Percentiles rank a stretch among this genome's conserved stretches.
phyloP scores from a whole-genome alignment of 2,888 invertebrate genomes.

The Dolomedes plantarius region DNA sequence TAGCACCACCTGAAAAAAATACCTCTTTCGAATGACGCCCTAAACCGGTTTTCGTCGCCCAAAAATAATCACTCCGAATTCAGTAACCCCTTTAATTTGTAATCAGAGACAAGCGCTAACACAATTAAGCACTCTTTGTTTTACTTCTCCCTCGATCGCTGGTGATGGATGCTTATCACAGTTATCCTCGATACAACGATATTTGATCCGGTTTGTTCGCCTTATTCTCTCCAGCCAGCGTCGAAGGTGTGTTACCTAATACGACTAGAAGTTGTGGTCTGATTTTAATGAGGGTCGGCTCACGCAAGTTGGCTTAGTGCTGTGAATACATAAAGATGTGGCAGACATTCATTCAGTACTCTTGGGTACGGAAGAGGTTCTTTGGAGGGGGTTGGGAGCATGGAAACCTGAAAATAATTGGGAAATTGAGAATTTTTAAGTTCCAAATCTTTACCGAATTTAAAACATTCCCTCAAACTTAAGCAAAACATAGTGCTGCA shows the following conservation, averaged over 20 bases:
- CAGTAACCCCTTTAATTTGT: constrained; percentile 27
- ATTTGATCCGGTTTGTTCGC: constrained; percentile 53
- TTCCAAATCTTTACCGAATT: no score
- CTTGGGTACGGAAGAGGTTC: no score
- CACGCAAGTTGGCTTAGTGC: not conserved
- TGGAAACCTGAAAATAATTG: no score
- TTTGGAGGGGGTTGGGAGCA: no score
- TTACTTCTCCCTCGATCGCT: constrained; percentile 7
- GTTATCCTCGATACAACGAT: constrained; percentile 41
- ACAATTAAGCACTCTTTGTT: constrained; percentile 47
- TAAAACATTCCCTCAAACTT: no score
- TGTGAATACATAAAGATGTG: no score
- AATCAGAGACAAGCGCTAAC: constrained; percentile 52
- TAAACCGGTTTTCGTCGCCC: not conserved
- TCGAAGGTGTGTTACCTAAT: constrained; percentile 8
- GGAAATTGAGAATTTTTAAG: no score
- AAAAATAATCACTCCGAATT: not conserved
- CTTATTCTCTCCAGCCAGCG: constrained; percentile 12
- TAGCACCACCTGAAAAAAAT: no score
- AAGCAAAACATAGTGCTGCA: no score
- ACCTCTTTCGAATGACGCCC: not conserved
- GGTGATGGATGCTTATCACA: constrained; percentile 34
- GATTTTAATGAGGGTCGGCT: constrained; percentile 3
- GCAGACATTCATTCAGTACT: not conserved
- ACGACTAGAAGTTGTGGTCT: not conserved